These are phyloP conservation scores for Caenorhabditis panamensis DNA, from an alignment of 2,888 invertebrate genomes.

Conservation along the genomic window DNA sequence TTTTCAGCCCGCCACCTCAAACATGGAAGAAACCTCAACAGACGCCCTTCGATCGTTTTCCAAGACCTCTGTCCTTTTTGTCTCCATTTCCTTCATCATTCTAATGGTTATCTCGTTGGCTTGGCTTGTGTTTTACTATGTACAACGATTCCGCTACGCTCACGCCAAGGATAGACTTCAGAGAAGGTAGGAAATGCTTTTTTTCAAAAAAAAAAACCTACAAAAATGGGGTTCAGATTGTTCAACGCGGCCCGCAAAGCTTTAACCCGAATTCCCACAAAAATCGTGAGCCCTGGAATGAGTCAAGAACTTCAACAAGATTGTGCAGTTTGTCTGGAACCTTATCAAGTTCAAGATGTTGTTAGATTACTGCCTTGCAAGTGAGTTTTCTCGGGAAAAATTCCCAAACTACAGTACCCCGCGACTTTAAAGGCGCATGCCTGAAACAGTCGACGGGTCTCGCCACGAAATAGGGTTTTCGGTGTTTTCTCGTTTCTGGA, in stretches of 20 bases:
- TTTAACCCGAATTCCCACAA: constrained; percentile 92
- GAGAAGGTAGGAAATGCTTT: constrained; percentile 83
- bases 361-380: constrained; percentile 93
- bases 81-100: constrained; percentile 95
- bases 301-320: constrained; percentile 91
- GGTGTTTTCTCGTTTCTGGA: too few species aligned
- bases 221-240: constrained; percentile 85
- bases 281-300: constrained; percentile 88
- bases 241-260: constrained; percentile 95
- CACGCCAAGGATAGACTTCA: constrained; percentile 95
- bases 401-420: not conserved
- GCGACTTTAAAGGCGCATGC: too few species aligned
- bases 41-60: constrained; percentile 76
- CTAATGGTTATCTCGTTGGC: constrained; percentile 89
- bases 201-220: too few species aligned
- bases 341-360: constrained; percentile 91
- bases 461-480: too few species aligned
- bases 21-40: constrained; percentile 34
- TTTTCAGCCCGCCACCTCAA: constrained; percentile 13
- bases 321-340: constrained; percentile 95
- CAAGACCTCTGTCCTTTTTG: constrained; percentile 88
- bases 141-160: constrained; percentile 93
- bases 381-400: too few species aligned
- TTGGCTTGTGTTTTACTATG: constrained; percentile 96
- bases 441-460: too few species aligned